Evolutionary conservation across 2,113 vertebrate genomes (phyloP), one percentile per base, ranked within the genome.

Genomic region (Dasypus novemcinctus): DNA sequence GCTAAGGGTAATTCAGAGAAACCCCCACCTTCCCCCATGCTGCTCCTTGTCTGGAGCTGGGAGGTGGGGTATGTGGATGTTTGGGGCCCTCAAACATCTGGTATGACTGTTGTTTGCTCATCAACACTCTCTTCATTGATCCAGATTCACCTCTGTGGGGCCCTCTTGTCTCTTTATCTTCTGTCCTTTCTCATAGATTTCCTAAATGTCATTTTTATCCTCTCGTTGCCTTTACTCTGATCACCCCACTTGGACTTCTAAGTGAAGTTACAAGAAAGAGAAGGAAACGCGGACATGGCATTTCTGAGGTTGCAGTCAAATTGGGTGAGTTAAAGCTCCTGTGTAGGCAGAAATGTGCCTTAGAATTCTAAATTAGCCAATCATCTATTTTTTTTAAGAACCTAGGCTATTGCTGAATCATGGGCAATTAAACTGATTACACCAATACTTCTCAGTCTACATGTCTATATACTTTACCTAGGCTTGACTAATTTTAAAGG

Each of bases 251-350:
- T 49, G 66, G 49, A n/a, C 43, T 90, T 93, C 41, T 23, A 15
- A 68, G 72, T 82, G 49, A 96, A 81, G 36, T 91, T 57, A 13
- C 43, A 31, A 87, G 41, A 88, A 90, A 85, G 38, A 81, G 68
- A 90, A 94, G n/a, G 23, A 46, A 25, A 5, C 1, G 4, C 49
- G 63, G 80, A 64, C 4, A 52, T 96, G 90, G 82, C 63, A 41
- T 78, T 52, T 82, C 72, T 90, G 72, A 96, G 33, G 41, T 4
- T 78, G 66, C 66, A 7, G 20, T 31, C 80, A 18, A 27, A 46
- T 82, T 69, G 72, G 91, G 93, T 97, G 82, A 96, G 97, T 86
- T 92, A 38, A 52, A 29, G 20, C n/a, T 61, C 18, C 63, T 71
- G 17, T 36, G 4, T n/a, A 64, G 21, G 17, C 75, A 91, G n/a